Evolutionary conservation across 2,113 vertebrate genomes (phyloP).

Genomic region (Gymnarchus niloticus): DNA sequence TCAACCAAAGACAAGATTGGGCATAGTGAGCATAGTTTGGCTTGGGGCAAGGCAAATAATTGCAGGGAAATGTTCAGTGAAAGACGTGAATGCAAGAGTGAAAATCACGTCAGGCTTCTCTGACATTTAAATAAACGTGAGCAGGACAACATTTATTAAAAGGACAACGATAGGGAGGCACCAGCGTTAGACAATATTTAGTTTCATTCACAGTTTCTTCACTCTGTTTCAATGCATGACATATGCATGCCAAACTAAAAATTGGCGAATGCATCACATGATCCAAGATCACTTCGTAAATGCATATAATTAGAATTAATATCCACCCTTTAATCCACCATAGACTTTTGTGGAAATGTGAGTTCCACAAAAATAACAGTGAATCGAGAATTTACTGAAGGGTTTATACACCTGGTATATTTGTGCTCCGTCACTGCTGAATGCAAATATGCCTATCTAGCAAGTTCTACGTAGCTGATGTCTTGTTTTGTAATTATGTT

Average conservation of each 20-base stretch:
- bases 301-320: background rate
- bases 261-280: background rate
- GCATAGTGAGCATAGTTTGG: slow-evolving; percentile 8
- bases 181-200: background rate
- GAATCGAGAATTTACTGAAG: background rate
- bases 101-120: slow-evolving; percentile 1
- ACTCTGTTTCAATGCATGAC: background rate
- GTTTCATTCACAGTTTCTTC: background rate
- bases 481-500: background rate
- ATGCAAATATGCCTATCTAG: no score
- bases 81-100: slow-evolving; percentile 2
- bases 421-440: no score
- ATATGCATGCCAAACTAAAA: background rate
- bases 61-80: slow-evolving; percentile 25
- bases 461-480: background rate
- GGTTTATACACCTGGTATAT: background rate
- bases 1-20: slow-evolving; percentile 12
- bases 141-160: slow-evolving; percentile 2
- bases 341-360: background rate
- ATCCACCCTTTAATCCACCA: background rate
- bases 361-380: background rate
- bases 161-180: background rate
- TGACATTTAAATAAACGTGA: background rate
- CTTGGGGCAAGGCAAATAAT: slow-evolving; percentile 22
- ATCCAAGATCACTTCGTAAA: background rate